Evolutionary conservation across 2,113 vertebrate genomes (phyloP).

Genomic region (Trachemys scripta): DNA sequence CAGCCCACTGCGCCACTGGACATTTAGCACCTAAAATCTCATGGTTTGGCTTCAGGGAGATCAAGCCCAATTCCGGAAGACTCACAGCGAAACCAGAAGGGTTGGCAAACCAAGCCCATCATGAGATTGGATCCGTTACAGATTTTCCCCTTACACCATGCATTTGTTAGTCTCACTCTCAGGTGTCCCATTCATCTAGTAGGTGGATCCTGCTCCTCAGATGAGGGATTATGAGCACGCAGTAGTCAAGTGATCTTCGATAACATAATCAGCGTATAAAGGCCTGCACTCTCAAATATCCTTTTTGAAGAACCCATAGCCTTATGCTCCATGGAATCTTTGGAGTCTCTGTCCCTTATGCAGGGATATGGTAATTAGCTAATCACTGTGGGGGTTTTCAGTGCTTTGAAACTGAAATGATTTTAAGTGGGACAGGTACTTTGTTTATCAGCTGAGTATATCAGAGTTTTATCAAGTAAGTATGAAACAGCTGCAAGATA

Average conservation of each 20-base stretch:
- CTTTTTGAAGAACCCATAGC: neutral
- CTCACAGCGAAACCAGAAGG: too few species aligned
- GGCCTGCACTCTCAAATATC: neutral
- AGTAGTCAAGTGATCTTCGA: constrained; percentile 12
- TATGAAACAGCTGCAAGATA: neutral
- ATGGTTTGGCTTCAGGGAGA: too few species aligned
- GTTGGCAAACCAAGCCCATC: neutral
- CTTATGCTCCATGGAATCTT: neutral
- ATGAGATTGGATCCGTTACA: neutral
- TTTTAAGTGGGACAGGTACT: neutral
- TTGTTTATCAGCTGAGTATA: neutral
- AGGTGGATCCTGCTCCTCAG: neutral
- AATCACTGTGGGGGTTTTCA: neutral
- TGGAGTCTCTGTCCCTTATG: neutral
- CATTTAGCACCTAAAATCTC: too few species aligned
- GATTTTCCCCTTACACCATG: neutral
- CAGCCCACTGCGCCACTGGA: too few species aligned
- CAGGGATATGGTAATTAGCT: neutral
- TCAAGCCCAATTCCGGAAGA: too few species aligned
- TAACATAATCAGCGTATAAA: neutral
- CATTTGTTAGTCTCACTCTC: neutral
- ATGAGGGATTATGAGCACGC: neutral
- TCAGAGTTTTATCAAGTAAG: neutral
- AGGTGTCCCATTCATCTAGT: neutral
- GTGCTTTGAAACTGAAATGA: neutral